These are phyloP conservation scores for Rotaria sp. DNA, from an alignment of 2,888 invertebrate species.

Conservation along the genomic window DNA sequence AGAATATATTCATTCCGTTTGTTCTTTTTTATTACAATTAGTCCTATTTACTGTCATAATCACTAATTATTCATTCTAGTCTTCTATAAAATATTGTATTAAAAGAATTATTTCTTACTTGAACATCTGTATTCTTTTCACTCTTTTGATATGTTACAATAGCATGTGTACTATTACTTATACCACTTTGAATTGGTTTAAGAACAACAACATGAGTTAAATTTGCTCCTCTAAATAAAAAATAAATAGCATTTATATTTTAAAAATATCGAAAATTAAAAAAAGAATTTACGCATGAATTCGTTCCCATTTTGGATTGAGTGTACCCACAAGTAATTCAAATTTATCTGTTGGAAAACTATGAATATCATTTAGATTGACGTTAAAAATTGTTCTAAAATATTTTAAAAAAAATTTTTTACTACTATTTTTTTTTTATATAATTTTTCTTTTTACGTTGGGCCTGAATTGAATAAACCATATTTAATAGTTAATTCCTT, in stretches of 20 bases:
- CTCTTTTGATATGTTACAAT: constrained; percentile 34
- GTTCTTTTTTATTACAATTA: no score
- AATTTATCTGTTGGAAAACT: constrained; percentile 37
- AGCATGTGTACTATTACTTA: constrained; percentile 33
- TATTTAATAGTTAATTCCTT: constrained; percentile 38
- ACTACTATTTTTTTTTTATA: not conserved
- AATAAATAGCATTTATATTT: not conserved
- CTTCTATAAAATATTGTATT: not conserved
- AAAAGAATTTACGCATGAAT: not conserved
- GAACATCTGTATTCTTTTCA: constrained; percentile 32
- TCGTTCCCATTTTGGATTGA: constrained; percentile 33
- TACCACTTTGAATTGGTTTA: constrained; percentile 29
- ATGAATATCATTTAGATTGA: constrained; percentile 33
- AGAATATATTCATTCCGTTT: no score
- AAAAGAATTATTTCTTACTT: constrained; percentile 5
- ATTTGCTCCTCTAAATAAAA: not conserved
- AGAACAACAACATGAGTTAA: constrained; percentile 36
- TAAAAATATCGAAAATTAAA: not conserved
- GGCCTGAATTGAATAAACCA: constrained; percentile 35
- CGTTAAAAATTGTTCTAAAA: constrained; percentile 33
- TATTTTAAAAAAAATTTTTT: not conserved
- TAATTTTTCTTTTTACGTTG: not conserved
- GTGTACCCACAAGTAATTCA: constrained; percentile 30
- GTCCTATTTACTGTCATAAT: no score
- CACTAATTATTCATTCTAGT: no score